Percentiles rank a stretch among this genome's conserved stretches.
phyloP scores from a whole-genome alignment of 1,140 invertebrate species.

The Lucilia sericata region DNA sequence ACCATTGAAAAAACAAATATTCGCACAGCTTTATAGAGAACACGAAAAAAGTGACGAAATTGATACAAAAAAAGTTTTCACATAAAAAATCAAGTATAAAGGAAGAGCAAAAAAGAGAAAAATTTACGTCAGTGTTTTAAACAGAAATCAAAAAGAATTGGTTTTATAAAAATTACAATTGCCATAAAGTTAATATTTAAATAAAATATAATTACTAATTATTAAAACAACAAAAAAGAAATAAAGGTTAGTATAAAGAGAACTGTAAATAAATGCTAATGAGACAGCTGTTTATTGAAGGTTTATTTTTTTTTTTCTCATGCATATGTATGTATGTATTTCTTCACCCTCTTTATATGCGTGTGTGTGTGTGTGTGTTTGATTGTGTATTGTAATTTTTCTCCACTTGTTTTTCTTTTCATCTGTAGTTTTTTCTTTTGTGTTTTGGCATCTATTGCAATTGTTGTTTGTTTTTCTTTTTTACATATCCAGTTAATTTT shows the following conservation, averaged over 20 bases:
- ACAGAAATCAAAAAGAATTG: background rate
- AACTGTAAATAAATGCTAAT: background rate
- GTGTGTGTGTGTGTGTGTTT: constrained; percentile 5
- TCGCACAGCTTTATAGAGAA: background rate
- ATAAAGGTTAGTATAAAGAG: background rate
- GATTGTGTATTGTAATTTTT: constrained; percentile 20
- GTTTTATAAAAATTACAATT: background rate
- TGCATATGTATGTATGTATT: background rate
- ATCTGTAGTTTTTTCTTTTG: background rate
- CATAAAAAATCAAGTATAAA: constrained; percentile 19
- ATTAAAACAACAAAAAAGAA: background rate
- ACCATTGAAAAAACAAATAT: background rate
- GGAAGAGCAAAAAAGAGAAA: background rate
- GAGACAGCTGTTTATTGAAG: constrained; percentile 15
- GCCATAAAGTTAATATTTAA: background rate
- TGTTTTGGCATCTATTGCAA: constrained; percentile 14
- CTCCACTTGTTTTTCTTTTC: background rate
- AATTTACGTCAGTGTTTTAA: constrained; percentile 23
- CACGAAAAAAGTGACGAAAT: constrained; percentile 16
- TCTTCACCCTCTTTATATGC: background rate
- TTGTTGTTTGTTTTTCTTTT: constrained; percentile 1
- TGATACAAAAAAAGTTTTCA: constrained; percentile 24
- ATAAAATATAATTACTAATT: background rate
- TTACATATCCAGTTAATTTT: constrained; percentile 1
- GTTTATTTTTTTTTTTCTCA: background rate